These are phyloP conservation scores for Caenorhabditis drosophilae DNA, from an alignment of 2,888 invertebrate species.

Conservation along the genomic window DNA sequence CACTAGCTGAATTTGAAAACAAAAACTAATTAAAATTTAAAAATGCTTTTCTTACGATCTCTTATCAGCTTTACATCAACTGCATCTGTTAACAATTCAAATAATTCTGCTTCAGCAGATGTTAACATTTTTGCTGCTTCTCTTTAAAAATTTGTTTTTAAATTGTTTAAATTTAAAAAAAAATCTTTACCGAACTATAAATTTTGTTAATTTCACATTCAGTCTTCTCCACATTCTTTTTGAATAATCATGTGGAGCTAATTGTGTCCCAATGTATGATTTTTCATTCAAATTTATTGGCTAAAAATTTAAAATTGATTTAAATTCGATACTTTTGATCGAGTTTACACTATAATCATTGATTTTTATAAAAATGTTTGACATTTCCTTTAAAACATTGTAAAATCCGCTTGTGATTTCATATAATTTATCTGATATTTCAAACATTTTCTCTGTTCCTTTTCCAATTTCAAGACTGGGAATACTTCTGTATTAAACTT, in stretches of 20 bases:
- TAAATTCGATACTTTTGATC: background rate
- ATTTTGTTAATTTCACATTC: slow-evolving; percentile 20
- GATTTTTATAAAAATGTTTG: slow-evolving; percentile 9
- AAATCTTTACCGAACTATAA: slow-evolving; percentile 21
- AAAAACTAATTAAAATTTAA: too few species aligned
- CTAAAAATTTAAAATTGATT: slow-evolving; percentile 8
- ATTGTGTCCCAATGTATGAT: slow-evolving; percentile 23
- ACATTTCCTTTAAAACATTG: slow-evolving; percentile 21
- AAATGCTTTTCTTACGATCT: slow-evolving; percentile 12
- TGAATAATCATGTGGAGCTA: slow-evolving; percentile 14
- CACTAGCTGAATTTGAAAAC: slow-evolving; percentile 9
- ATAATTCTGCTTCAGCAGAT: slow-evolving; percentile 23
- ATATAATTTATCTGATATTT: slow-evolving; percentile 15
- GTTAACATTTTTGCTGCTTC: slow-evolving; percentile 33
- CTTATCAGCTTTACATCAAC: slow-evolving; percentile 18
- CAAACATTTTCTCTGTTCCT: too few species aligned
- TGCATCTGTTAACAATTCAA: slow-evolving; percentile 26
- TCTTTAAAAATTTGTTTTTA: slow-evolving; percentile 3
- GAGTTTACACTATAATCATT: slow-evolving; percentile 28
- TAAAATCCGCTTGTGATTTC: slow-evolving; percentile 20
- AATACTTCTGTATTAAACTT: too few species aligned
- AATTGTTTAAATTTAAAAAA: background rate
- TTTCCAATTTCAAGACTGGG: too few species aligned
- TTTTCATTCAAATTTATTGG: slow-evolving; percentile 28
- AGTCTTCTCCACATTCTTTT: slow-evolving; percentile 25